A percentile compares a stretch with the other conserved stretches of the same genome.
Evolutionary conservation across 2,797 vertebrate species (phyloP).

Genomic region (Muraenolepis orangiensis): DNA sequence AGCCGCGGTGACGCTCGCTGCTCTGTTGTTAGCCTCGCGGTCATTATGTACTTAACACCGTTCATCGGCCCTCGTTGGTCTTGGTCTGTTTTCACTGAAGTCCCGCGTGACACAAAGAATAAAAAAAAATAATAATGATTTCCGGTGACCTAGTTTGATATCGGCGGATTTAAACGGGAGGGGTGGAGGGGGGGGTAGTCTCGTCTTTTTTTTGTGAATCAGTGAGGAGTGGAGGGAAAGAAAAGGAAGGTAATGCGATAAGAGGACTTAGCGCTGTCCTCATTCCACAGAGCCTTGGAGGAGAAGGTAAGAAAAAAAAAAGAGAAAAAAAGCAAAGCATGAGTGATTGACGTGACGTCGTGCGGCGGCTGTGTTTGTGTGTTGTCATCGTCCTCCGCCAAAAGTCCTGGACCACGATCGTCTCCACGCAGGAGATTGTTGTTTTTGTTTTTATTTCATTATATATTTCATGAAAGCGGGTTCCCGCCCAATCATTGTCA

Average conservation of each 20-base stretch:
- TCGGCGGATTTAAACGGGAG: background rate
- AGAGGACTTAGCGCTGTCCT: slow-evolving; percentile 57
- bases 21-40: slow-evolving; percentile 56
- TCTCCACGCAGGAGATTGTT: slow-evolving; percentile 66
- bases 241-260: slow-evolving; percentile 62
- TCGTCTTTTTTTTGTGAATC: background rate
- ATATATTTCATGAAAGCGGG: slow-evolving; percentile 30
- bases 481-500: slow-evolving; percentile 80
- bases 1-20: slow-evolving; percentile 39
- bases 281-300: slow-evolving; percentile 56
- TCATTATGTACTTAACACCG: slow-evolving; percentile 65
- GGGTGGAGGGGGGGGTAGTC: background rate
- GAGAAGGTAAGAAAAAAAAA: too few species aligned
- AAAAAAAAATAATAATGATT: background rate
- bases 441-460: slow-evolving; percentile 58
- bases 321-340: slow-evolving; percentile 10
- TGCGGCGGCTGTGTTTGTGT: slow-evolving; percentile 60
- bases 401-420: too few species aligned
- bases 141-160: background rate
- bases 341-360: slow-evolving; percentile 70
- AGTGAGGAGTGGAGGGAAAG: background rate
- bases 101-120: too few species aligned
- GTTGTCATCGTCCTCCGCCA: slow-evolving; percentile 66
- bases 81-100: background rate
- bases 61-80: slow-evolving; percentile 59